Base-by-base conservation (phyloP, 1,140 invertebrate species). In the Doryteuthis pealeii region DNA sequence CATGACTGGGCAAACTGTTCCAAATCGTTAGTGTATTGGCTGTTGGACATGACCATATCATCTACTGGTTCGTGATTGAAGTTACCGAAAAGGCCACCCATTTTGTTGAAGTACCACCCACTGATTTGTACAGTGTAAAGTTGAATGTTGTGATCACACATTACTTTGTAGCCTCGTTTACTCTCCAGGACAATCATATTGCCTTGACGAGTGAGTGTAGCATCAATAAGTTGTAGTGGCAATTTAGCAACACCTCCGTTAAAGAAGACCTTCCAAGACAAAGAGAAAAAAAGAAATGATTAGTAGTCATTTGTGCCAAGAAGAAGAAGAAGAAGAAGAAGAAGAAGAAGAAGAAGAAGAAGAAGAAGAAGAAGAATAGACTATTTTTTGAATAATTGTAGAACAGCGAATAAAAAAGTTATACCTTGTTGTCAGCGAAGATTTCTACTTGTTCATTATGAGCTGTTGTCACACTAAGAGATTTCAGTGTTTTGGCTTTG, bases 1-100 rank as follows among this genome's bases (percentile, higher is more conserved):
- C 83, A 84, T 2, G 80, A 78, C 40, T 77, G 74, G 40, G 76
- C 70, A 69, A 82, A 79, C n/a, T 72, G 66, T 79, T 80, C 73
- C 70, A 90, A 71, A 79, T 91, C 78, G 67, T 85, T 78, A 67
- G 74, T 77, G 10, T 80, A 66, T 88, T 1, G 71, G 31, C 82
- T 82, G 22, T 79, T 77, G 8, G 93, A 91, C 31, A 91, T 89
- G 8, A 91, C 90, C 6, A 92, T 92, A 84, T 96, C 95, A 81
- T 96, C 94, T 81, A 89, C 93, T 8, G 91, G 91, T 83, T 97
- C 95, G 78, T 93, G 92, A 89, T 96, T 95, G 35, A 92, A 93
- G 77, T 94, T 94, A 77, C 95, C 95, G 12, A 96, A 89, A 31
- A 97, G 90, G 82, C 95, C 95, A 30, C 92, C 91, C 0, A 93